A percentile compares a stretch with the other conserved stretches of the same genome.
These are phyloP conservation scores for Watsonalla binaria DNA, from an alignment of 2,888 invertebrate species.

Conservation along the genomic window DNA sequence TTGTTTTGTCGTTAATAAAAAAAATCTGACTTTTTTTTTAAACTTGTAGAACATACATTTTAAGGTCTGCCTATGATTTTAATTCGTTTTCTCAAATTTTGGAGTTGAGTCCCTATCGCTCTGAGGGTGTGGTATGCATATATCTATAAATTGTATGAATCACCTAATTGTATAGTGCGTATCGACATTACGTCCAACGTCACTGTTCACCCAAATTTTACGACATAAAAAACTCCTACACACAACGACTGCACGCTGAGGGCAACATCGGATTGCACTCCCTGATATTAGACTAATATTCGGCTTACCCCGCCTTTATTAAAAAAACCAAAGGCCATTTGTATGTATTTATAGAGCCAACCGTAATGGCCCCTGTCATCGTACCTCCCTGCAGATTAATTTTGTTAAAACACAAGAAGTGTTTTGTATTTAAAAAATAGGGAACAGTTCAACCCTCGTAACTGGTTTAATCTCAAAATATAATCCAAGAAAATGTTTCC, in stretches of 20 bases:
- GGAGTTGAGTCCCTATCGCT: too few relatives aligned
- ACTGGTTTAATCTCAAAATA: too few relatives aligned
- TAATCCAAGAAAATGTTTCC: too few relatives aligned
- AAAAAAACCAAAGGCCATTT: conserved; percentile 75
- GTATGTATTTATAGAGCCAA: conserved; percentile 69
- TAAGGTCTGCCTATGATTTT: too few relatives aligned
- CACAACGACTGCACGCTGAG: conserved; percentile 48
- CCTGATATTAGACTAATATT: conserved; percentile 74
- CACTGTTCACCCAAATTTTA: conserved; percentile 36
- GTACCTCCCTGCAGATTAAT: conserved; percentile 67
- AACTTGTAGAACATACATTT: too few relatives aligned
- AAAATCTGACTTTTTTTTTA: too few relatives aligned
- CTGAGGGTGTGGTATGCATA: too few relatives aligned
- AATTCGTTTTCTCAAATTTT: too few relatives aligned
- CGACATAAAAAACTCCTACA: conserved; percentile 52
- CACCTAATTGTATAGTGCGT: background rate
- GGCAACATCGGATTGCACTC: conserved; percentile 76
- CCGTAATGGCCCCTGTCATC: conserved; percentile 59
- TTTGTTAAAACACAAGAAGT: conserved; percentile 70
- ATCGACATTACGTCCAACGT: conserved; percentile 30
- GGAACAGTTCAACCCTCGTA: background rate
- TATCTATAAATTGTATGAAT: too few relatives aligned
- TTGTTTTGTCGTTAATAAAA: too few relatives aligned
- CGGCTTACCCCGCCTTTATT: conserved; percentile 72
- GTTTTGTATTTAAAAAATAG: conserved; percentile 17